Percentiles rank a stretch among this genome's conserved stretches.
Evolutionary conservation across 1,140 invertebrate genomes (phyloP).

Genomic region (Stratiolaelaps scimitus): DNA sequence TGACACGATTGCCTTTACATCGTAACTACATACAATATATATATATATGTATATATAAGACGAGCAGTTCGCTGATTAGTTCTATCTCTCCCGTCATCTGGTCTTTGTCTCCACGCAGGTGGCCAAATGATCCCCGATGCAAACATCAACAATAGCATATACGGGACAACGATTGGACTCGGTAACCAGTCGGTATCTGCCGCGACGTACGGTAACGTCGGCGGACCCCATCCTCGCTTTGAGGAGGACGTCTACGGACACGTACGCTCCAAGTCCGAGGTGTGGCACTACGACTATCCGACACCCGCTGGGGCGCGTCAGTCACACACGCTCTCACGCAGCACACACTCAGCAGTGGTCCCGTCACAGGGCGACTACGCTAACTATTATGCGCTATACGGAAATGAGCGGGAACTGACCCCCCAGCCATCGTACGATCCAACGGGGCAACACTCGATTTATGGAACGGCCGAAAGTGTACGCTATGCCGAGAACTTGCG

Average conservation of each 20-base stretch:
- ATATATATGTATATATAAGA: too few species aligned
- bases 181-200: too few species aligned
- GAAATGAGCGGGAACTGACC: background rate
- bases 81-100: too few species aligned
- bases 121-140: background rate
- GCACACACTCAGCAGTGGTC: background rate
- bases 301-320: slow-evolving; percentile 2
- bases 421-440: slow-evolving; percentile 8
- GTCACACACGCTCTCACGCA: background rate
- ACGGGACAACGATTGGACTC: background rate
- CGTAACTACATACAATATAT: too few species aligned
- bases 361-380: slow-evolving; percentile 13
- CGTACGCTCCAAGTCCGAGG: slow-evolving; percentile 9
- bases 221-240: background rate
- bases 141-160: slow-evolving; percentile 19
- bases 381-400: slow-evolving; percentile 21
- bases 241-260: slow-evolving; percentile 10
- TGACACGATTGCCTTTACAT: too few species aligned
- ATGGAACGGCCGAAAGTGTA: slow-evolving; percentile 22
- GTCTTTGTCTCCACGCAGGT: background rate
- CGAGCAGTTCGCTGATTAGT: too few species aligned
- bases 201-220: background rate
- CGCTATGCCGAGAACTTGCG: background rate
- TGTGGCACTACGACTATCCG: slow-evolving; percentile 25
- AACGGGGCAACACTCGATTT: slow-evolving; percentile 9